phyloP scores from a whole-genome alignment of 2,888 invertebrate genomes.

The Matsumyia berberina region DNA sequence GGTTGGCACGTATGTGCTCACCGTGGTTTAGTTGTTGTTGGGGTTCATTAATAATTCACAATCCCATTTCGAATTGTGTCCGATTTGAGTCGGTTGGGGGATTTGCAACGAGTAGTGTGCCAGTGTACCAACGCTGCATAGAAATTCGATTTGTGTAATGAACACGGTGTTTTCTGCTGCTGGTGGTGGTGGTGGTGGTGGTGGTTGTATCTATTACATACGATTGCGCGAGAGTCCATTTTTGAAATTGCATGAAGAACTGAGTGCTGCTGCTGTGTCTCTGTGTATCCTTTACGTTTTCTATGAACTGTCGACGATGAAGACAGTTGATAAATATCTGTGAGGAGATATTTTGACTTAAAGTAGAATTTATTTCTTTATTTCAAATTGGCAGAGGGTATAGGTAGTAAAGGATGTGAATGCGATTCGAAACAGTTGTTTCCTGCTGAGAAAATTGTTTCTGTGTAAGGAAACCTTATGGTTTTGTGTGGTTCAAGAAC shows the following conservation, averaged over 20 bases:
- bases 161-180: constrained; percentile 47
- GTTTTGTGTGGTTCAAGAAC: constrained; percentile 16
- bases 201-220: constrained; percentile 21
- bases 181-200: background rate
- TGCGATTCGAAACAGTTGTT: constrained; percentile 13
- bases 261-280: background rate
- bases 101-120: constrained; percentile 77
- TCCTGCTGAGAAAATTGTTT: constrained; percentile 49
- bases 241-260: constrained; percentile 63
- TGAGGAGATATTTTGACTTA: constrained; percentile 81
- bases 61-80: constrained; percentile 83
- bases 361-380: constrained; percentile 81
- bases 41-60: constrained; percentile 83
- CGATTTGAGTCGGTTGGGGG: constrained; percentile 82
- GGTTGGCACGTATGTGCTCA: constrained; percentile 69
- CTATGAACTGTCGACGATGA: constrained; percentile 70
- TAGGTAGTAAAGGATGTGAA: constrained; percentile 31
- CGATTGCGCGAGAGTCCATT: constrained; percentile 54
- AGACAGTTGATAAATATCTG: constrained; percentile 81
- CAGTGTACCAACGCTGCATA: constrained; percentile 79
- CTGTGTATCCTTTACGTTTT: constrained; percentile 54
- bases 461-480: constrained; percentile 38
- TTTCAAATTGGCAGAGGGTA: constrained; percentile 39
- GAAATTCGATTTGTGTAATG: constrained; percentile 76
- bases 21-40: constrained; percentile 70